Conservation (phyloP, 2,113 vertebrate species). For the Eleginops maclovinus region DNA sequence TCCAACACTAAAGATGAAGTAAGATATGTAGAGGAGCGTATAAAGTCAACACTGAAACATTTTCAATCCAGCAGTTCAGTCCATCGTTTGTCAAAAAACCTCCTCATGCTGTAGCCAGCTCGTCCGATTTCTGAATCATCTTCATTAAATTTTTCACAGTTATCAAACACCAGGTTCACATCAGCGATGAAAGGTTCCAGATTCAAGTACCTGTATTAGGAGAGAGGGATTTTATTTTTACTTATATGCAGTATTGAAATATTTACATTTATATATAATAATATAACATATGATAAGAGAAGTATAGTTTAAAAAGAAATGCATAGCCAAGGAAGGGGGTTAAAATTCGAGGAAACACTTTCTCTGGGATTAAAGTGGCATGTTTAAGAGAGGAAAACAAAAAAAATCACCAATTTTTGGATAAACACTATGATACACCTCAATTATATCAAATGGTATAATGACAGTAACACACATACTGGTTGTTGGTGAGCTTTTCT, state of each 20-base stretch:
- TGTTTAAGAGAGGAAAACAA: too few species aligned
- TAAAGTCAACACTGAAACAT: conserved; percentile 38
- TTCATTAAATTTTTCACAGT: conserved; percentile 99
- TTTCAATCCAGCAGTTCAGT: conserved; percentile 90
- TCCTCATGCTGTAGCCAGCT: conserved; percentile 96
- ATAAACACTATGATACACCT: too few species aligned
- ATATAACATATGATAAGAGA: too few species aligned
- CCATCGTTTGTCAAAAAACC: conserved; percentile 96
- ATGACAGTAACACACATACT: conserved; percentile 85
- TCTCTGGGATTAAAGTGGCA: too few species aligned
- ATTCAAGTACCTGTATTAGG: conserved; percentile 87
- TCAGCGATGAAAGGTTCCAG: conserved; percentile 95
- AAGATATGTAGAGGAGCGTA: conserved; percentile 84
- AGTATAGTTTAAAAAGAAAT: too few species aligned
- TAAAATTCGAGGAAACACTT: too few species aligned
- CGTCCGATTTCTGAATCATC: conserved; percentile 96
- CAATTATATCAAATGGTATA: too few species aligned
- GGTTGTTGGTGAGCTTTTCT: conserved; percentile 92
- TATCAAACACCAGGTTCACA: conserved; percentile 97
- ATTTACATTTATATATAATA: too few species aligned
- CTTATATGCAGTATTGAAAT: neutral
- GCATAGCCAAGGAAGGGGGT: too few species aligned
- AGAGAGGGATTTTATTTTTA: neutral
- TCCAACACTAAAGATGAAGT: conserved; percentile 81
- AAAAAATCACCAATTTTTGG: too few species aligned